Evolutionary conservation across 2,797 vertebrate genomes (phyloP).

Genomic region (Characodon lateralis): DNA sequence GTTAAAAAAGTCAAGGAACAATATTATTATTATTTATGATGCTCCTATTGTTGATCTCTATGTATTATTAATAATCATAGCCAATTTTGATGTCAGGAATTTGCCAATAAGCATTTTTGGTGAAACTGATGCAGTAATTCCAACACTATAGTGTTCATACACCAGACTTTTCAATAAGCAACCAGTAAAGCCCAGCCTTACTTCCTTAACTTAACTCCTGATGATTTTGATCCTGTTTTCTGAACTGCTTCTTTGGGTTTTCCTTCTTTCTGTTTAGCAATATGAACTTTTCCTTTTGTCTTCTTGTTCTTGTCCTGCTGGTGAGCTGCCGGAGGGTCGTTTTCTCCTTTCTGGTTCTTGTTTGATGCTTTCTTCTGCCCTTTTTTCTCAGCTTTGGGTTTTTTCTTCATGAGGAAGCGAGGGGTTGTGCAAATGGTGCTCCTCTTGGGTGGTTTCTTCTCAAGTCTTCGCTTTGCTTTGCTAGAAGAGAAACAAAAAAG

Average conservation of each 20-base stretch:
- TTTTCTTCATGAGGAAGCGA: slow-evolving; percentile 84
- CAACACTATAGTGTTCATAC: background rate
- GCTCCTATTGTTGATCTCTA: background rate
- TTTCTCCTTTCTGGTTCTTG: slow-evolving; percentile 25
- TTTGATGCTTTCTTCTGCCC: background rate
- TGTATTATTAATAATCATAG: background rate
- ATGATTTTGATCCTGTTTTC: slow-evolving; percentile 7
- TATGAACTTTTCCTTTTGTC: slow-evolving; percentile 32
- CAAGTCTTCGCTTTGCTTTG: slow-evolving; percentile 89
- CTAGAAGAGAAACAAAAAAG: slow-evolving; percentile 66
- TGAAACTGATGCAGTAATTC: background rate
- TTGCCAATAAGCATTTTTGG: background rate
- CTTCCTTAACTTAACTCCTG: slow-evolving; percentile 69
- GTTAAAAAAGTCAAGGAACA: slow-evolving; percentile 5
- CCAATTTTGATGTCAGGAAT: background rate
- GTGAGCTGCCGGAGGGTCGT: background rate
- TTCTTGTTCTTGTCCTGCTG: slow-evolving; percentile 29
- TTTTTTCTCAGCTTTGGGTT: slow-evolving; percentile 36
- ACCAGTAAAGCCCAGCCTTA: slow-evolving; percentile 16
- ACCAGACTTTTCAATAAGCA: background rate
- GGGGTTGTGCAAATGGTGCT: slow-evolving; percentile 90
- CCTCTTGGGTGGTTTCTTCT: slow-evolving; percentile 89
- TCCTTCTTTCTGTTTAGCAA: slow-evolving; percentile 29
- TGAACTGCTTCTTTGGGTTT: slow-evolving; percentile 19
- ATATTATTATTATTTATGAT: background rate